Evolutionary conservation across 2,797 vertebrate species (phyloP).

Genomic region (Poecilia gillii): DNA sequence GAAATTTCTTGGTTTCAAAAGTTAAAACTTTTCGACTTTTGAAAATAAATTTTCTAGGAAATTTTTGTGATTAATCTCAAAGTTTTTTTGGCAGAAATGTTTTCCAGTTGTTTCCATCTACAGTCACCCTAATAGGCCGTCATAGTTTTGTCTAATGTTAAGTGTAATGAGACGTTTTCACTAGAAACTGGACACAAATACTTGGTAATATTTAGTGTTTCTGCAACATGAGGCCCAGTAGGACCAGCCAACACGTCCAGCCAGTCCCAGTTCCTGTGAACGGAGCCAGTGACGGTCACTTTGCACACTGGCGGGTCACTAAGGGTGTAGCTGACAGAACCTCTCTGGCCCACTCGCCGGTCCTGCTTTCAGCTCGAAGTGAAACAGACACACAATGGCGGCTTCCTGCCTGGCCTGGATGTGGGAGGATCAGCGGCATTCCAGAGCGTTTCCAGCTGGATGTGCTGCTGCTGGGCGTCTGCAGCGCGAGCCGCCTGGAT

Average conservation of each 20-base stretch:
- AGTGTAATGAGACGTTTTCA: too few relatives aligned
- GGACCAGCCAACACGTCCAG: slow-evolving; percentile 4
- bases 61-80: too few relatives aligned
- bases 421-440: slow-evolving; percentile 53
- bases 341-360: not conserved
- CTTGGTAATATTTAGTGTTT: too few relatives aligned
- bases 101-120: too few relatives aligned
- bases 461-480: slow-evolving; percentile 56
- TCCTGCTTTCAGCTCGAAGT: not conserved
- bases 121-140: too few relatives aligned
- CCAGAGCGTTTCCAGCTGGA: slow-evolving; percentile 42
- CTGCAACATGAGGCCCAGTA: not conserved
- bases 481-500: slow-evolving; percentile 44
- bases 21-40: too few relatives aligned
- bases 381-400: slow-evolving; percentile 38
- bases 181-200: too few relatives aligned
- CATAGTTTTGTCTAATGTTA: too few relatives aligned
- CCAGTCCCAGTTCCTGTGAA: slow-evolving; percentile 14
- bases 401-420: slow-evolving; percentile 28
- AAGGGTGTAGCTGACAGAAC: slow-evolving; percentile 31
- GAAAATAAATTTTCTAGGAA: too few relatives aligned
- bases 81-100: too few relatives aligned
- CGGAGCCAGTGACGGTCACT: not conserved
- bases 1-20: too few relatives aligned
- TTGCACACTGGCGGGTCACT: not conserved